Evolutionary conservation across 2,888 invertebrate genomes (phyloP).

Genomic region (Ennomos erosarius): DNA sequence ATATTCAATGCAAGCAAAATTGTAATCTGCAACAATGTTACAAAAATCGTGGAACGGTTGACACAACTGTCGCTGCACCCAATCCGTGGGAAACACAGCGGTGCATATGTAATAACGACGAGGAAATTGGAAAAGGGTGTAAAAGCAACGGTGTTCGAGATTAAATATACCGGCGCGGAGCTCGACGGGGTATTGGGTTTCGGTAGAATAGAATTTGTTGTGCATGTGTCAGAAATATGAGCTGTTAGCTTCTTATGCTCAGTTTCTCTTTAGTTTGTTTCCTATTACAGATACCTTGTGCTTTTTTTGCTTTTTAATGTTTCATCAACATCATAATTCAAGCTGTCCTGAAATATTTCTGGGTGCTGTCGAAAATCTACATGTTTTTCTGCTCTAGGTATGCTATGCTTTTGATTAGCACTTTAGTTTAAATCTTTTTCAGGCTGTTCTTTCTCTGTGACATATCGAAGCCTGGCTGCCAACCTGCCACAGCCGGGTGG

Average conservation of each 20-base stretch:
- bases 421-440: neutral
- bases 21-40: conserved; percentile 8
- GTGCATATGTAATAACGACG: conserved; percentile 43
- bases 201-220: conserved; percentile 18
- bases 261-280: no score
- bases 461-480: conserved; percentile 22
- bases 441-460: conserved; percentile 8
- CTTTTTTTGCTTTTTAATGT: no score
- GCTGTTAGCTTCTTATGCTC: neutral
- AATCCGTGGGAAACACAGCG: conserved; percentile 40
- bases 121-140: conserved; percentile 47
- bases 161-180: conserved; percentile 54
- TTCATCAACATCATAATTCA: no score
- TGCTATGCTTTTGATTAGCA: no score
- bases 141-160: conserved; percentile 53
- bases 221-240: conserved; percentile 22
- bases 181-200: conserved; percentile 25
- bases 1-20: no score
- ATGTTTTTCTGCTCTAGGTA: no score
- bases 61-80: conserved; percentile 37
- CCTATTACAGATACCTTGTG: no score
- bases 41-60: conserved; percentile 26
- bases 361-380: no score
- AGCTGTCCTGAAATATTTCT: no score
- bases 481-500: conserved; percentile 31